Evolutionary conservation across 1,140 invertebrate genomes (phyloP).

Genomic region (Notospermus geniculatus): DNA sequence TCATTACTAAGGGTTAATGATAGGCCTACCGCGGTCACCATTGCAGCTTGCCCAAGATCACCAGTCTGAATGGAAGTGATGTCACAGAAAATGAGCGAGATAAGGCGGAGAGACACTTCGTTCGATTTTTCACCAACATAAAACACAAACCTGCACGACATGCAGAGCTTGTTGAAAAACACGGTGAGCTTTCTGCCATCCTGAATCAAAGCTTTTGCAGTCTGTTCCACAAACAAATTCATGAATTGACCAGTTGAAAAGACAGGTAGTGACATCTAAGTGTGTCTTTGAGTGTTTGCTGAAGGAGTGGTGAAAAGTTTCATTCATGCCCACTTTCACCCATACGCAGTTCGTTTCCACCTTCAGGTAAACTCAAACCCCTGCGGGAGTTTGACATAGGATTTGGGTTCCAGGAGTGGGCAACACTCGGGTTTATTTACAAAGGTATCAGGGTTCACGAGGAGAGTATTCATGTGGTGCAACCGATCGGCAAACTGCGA

Average conservation of each 20-base stretch:
- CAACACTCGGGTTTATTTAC: constrained; percentile 28
- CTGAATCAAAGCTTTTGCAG: no score
- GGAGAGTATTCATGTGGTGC: constrained; percentile 28
- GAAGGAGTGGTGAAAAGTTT: no score
- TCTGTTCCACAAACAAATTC: no score
- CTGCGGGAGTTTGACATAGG: constrained; percentile 36
- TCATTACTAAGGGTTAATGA: background rate
- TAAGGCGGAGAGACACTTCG: constrained; percentile 36
- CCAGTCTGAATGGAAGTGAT: constrained; percentile 39
- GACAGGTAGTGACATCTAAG: no score
- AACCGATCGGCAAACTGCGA: constrained; percentile 31
- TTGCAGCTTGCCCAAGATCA: constrained; percentile 39
- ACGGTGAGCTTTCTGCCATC: constrained; percentile 39
- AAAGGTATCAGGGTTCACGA: constrained; percentile 24
- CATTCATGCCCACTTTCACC: no score
- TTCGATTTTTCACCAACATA: constrained; percentile 33
- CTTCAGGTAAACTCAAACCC: constrained; percentile 30
- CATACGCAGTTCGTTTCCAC: background rate
- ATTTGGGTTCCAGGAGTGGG: constrained; percentile 31
- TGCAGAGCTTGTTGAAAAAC: constrained; percentile 33
- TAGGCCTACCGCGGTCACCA: background rate
- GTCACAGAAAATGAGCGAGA: constrained; percentile 35
- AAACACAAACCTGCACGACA: constrained; percentile 30
- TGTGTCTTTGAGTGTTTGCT: no score
- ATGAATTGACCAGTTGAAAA: no score